Evolutionary conservation across 1,140 invertebrate species (phyloP), one percentile per base, ranked within the genome.

Genomic region (Oscheius sp.): DNA sequence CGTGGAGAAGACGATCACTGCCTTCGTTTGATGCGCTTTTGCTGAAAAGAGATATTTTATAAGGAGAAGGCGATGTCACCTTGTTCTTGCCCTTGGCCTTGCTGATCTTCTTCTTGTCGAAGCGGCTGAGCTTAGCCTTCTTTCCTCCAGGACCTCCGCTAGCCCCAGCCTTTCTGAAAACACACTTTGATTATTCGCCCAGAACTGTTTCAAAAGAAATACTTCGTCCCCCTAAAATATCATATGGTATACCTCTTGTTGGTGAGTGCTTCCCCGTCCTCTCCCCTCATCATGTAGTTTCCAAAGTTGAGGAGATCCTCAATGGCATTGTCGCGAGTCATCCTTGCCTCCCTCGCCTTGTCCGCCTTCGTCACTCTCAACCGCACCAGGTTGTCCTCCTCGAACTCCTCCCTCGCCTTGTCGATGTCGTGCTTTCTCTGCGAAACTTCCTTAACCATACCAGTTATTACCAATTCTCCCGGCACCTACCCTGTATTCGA

Each of bases 301-400:
- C 82, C 81, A 75, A 86, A 84, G 35, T 94, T 92, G 29, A 84
- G 80, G 26, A 85, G 32, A 85, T 91, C 89, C 64, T 91, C 92
- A 66, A 95, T 86, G 75, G 88, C 88, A 72, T 91, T 90, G 65
- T 93, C 77, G 20, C 91, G 92, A 1, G 75, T 79, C 70, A 93
- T 85, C 80, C 91, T 89, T 78, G 89, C 90, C 78, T 89, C 88
- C 77, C 88, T 88, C 82, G 92, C 91, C 83, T 91, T 92, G 72
- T 96, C 92, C 79, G 91, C 89, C 86, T 94, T 94, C 32, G 91
- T 91, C 2, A 92, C 88, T 46, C 91, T 91, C 79, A 95, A 87
- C 76, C 94, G 90, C 55, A 92, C 92, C 82, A 96, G 90, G 83
- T 94, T 92, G 71, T 91, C 91, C 86, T 97, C 94, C 88, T 97